Percentiles rank a stretch among this genome's conserved stretches.
Conservation (phyloP, 2,888 invertebrate species). For the Ephialtes manifestator region DNA sequence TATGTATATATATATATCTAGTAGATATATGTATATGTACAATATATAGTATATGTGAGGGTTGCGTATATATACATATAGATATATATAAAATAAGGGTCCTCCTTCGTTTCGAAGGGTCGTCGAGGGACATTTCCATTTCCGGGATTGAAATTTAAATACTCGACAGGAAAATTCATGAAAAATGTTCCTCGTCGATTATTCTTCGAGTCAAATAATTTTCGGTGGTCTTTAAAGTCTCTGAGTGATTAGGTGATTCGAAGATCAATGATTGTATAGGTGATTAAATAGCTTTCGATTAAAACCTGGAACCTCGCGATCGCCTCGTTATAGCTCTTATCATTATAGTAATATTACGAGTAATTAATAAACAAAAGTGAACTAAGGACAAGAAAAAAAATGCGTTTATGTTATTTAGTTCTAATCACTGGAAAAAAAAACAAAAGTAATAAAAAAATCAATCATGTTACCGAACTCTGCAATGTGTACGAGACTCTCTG, state of each 20-base stretch:
- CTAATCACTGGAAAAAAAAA: conserved; percentile 82
- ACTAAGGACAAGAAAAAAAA: conserved; percentile 76
- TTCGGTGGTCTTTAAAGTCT: not conserved
- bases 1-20: conserved; percentile 9
- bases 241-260: not conserved
- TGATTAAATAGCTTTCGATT: conserved; percentile 35
- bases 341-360: conserved; percentile 81
- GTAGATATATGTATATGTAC: conserved; percentile 8
- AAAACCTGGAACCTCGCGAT: conserved; percentile 41
- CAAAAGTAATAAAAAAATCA: conserved; percentile 83
- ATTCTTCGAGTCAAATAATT: not conserved
- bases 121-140: not conserved
- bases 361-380: conserved; percentile 79
- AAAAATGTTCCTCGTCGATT: not conserved
- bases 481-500: conserved; percentile 29
- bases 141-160: not conserved
- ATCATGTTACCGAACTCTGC: conserved; percentile 81
- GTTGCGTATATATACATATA: conserved; percentile 6
- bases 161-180: conserved; percentile 1
- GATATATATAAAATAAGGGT: conserved; percentile 2
- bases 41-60: conserved; percentile 1
- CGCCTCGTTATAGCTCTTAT: conserved; percentile 82
- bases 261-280: not conserved
- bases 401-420: conserved; percentile 85
- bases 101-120: conserved; percentile 32